These are phyloP conservation scores for Agrotis ipsilon DNA, from an alignment of 2,888 invertebrate genomes.

Conservation along the genomic window DNA sequence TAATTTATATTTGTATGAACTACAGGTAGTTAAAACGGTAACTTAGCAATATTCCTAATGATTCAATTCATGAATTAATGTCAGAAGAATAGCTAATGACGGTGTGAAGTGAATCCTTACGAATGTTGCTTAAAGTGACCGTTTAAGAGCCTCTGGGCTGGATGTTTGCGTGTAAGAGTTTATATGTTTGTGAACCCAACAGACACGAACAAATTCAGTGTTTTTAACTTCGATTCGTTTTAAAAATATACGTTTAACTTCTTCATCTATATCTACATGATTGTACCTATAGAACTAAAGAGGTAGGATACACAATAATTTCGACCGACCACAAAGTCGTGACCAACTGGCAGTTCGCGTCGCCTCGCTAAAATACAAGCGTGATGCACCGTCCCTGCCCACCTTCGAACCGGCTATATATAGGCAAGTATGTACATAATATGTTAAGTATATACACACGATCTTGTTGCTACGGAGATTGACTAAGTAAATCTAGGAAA, in stretches of 20 bases:
- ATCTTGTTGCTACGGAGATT: constrained; percentile 19
- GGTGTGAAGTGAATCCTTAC: no score
- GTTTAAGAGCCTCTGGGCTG: no score
- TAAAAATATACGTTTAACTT: neutral
- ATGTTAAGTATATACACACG: constrained; percentile 20
- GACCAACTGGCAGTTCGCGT: constrained; percentile 70
- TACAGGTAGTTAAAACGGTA: no score
- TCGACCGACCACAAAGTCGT: constrained; percentile 59
- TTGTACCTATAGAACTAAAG: neutral
- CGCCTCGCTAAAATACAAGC: constrained; percentile 65
- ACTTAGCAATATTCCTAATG: no score
- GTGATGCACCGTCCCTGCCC: constrained; percentile 31
- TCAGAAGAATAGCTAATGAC: no score
- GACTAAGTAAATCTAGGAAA: neutral
- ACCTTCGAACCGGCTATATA: constrained; percentile 5
- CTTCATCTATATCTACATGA: neutral
- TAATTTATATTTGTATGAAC: no score
- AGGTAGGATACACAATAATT: constrained; percentile 14
- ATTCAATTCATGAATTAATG: no score
- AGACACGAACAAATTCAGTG: no score
- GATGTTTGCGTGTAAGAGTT: no score
- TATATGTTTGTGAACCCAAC: no score
- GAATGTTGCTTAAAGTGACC: no score
- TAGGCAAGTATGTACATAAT: neutral
- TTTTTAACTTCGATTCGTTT: no score